phyloP scores from a whole-genome alignment of 2,797 vertebrate species.

The Corythornis leucogaster region DNA sequence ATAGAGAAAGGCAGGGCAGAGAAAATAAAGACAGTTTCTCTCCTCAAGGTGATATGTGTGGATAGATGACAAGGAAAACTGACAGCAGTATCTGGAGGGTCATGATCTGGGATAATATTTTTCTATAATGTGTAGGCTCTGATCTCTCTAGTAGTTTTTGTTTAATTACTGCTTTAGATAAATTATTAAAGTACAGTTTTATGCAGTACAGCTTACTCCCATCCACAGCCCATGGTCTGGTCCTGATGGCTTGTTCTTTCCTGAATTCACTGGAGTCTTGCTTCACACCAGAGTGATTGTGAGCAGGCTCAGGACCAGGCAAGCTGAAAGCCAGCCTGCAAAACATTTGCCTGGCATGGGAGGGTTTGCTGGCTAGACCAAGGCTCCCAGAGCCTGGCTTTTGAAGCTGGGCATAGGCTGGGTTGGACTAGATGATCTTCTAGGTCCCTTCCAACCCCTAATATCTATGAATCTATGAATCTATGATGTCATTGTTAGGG shows the following conservation, averaged over 20 bases:
- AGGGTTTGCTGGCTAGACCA: background rate
- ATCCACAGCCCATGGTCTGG: background rate
- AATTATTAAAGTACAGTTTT: background rate
- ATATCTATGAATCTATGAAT: too few species aligned
- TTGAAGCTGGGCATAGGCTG: background rate
- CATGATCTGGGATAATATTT: background rate
- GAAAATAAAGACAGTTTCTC: background rate
- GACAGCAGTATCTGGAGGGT: background rate
- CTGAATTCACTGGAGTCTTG: background rate
- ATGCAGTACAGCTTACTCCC: background rate
- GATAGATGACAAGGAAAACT: background rate
- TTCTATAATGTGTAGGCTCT: background rate
- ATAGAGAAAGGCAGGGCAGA: background rate
- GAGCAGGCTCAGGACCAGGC: background rate
- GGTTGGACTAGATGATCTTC: too few species aligned
- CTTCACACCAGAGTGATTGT: background rate
- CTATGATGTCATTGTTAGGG: background rate
- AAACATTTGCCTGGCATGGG: background rate
- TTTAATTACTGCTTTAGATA: too few species aligned
- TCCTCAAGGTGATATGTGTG: background rate
- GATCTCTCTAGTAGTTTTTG: background rate
- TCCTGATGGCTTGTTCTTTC: background rate
- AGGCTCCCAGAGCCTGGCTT: background rate
- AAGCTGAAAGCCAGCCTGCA: background rate
- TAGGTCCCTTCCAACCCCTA: too few species aligned